Conservation (phyloP, 2,113 vertebrate species). For the Carassius auratus region DNA sequence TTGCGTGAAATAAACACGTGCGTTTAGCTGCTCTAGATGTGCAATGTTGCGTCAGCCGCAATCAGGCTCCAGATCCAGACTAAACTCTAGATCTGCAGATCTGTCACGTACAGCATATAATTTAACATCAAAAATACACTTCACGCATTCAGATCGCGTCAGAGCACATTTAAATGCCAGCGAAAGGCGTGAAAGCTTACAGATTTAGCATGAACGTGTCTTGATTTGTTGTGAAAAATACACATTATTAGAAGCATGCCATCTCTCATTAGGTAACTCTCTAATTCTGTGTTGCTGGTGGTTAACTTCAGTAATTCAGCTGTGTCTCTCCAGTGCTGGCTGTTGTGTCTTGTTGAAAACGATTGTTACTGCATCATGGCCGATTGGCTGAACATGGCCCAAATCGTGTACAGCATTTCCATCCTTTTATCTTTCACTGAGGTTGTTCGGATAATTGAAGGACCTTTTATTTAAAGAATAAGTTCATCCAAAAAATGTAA, state of each 20-base stretch:
- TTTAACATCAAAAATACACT: neutral
- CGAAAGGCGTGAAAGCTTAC: too few species aligned
- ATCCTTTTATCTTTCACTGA: neutral
- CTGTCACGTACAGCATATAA: too few species aligned
- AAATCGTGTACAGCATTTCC: neutral
- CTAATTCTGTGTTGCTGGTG: neutral
- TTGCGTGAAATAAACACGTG: too few species aligned
- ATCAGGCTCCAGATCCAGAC: constrained; percentile 30
- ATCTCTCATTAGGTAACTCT: neutral
- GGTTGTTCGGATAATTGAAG: neutral
- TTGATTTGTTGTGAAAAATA: constrained; percentile 37
- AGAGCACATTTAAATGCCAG: neutral
- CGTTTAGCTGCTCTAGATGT: neutral
- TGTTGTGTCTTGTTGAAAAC: too few species aligned
- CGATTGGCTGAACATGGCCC: too few species aligned
- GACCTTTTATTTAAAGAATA: too few species aligned
- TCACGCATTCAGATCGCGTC: neutral
- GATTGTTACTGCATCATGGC: too few species aligned
- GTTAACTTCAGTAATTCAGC: neutral
- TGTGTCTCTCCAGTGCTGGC: neutral
- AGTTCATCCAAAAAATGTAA: too few species aligned
- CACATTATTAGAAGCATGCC: neutral
- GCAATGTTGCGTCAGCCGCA: constrained; percentile 75
- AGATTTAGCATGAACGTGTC: neutral
- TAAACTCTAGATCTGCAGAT: neutral